phyloP scores from a whole-genome alignment of 2,113 vertebrate species.

The Cheilinus undulatus region DNA sequence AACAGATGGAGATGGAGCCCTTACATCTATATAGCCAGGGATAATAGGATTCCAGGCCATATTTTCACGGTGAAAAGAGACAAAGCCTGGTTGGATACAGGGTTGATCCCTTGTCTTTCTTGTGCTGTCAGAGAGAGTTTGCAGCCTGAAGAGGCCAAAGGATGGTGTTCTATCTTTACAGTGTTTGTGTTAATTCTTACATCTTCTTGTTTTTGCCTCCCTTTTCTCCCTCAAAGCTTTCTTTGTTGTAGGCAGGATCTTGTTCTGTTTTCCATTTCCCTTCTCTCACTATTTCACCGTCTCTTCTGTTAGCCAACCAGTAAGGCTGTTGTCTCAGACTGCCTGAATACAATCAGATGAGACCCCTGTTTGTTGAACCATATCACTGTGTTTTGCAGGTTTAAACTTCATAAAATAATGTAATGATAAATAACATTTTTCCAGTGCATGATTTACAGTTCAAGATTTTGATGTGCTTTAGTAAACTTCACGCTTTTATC shows the following conservation, averaged over 20 bases:
- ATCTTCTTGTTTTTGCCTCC: slow-evolving; percentile 4
- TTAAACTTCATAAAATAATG: not conserved
- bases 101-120: slow-evolving; percentile 69
- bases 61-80: slow-evolving; percentile 72
- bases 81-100: slow-evolving; percentile 69
- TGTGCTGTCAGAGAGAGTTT: slow-evolving; percentile 48
- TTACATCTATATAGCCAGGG: slow-evolving; percentile 51
- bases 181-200: slow-evolving; percentile 44
- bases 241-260: not conserved
- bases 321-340: not conserved
- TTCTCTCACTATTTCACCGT: not conserved
- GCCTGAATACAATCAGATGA: not conserved
- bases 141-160: slow-evolving; percentile 42
- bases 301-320: not conserved
- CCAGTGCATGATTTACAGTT: no score
- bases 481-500: no score
- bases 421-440: not conserved
- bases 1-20: slow-evolving; percentile 64
- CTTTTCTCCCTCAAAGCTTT: not conserved
- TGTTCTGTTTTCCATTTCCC: not conserved
- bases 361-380: not conserved
- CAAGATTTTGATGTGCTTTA: no score
- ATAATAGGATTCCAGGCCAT: slow-evolving; percentile 74
- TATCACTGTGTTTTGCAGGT: not conserved
- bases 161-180: slow-evolving; percentile 15